Conservation (phyloP, 1,140 invertebrate genomes). For the Philotrypesis tridentata region DNA sequence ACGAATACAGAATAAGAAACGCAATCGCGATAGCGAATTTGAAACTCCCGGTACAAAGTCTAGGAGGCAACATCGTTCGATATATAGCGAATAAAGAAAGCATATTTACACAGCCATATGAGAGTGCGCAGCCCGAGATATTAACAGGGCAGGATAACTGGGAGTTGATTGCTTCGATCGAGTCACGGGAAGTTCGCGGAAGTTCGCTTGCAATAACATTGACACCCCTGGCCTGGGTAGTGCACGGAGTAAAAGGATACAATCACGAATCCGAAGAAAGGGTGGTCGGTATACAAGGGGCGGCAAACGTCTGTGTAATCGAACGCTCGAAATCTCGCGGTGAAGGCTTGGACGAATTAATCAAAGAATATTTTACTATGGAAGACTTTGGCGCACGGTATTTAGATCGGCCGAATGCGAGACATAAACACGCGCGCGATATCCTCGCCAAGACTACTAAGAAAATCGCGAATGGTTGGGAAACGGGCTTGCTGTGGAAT, state of each 20-base stretch:
- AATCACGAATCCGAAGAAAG: too few species aligned
- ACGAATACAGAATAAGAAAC: background rate
- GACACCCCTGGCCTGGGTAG: constrained; percentile 2
- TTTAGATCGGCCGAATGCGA: background rate
- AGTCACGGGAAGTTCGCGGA: background rate
- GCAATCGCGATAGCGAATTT: background rate
- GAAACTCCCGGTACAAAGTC: background rate
- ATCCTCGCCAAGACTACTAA: constrained; percentile 2
- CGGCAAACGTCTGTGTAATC: too few species aligned
- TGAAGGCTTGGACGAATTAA: background rate
- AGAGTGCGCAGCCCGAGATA: constrained; percentile 11
- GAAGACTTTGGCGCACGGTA: background rate
- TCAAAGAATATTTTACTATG: constrained; percentile 12
- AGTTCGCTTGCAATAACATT: background rate
- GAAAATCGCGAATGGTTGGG: constrained; percentile 16
- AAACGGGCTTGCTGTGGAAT: constrained; percentile 55
- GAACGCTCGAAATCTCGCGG: background rate
- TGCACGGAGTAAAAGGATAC: background rate
- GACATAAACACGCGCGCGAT: background rate
- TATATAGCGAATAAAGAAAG: background rate
- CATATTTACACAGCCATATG: background rate
- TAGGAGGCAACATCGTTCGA: background rate
- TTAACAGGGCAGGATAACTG: constrained; percentile 44
- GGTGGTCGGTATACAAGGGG: too few species aligned
- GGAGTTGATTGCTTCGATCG: background rate